phyloP scores from a whole-genome alignment of 2,797 vertebrate species.

The Sebastes itinus region DNA sequence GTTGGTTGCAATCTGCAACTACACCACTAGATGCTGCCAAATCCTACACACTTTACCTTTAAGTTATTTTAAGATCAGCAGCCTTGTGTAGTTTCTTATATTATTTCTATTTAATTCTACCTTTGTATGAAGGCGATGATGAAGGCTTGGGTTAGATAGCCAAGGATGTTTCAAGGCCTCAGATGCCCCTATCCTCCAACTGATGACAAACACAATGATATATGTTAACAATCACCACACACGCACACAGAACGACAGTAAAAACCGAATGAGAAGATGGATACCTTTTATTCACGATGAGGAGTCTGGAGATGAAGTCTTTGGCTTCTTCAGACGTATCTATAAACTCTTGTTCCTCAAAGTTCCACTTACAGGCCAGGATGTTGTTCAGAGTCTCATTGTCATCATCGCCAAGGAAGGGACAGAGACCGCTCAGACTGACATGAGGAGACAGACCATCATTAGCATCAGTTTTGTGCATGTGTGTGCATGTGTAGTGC shows the following conservation, averaged over 20 bases:
- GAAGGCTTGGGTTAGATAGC: slow-evolving; percentile 90
- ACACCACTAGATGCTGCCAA: too few species aligned
- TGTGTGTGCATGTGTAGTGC: background rate
- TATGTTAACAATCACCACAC: background rate
- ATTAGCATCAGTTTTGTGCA: background rate
- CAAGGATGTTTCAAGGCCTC: slow-evolving; percentile 94
- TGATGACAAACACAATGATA: slow-evolving; percentile 61
- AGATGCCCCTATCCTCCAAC: slow-evolving; percentile 95
- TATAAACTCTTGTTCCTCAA: slow-evolving; percentile 92
- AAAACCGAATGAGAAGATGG: background rate
- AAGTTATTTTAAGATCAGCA: background rate
- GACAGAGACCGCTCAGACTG: slow-evolving; percentile 94
- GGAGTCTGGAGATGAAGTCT: slow-evolving; percentile 94
- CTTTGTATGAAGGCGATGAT: slow-evolving; percentile 86
- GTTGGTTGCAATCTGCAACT: too few species aligned
- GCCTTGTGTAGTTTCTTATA: rapidly evolving
- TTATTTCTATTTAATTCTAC: slow-evolving; percentile 64
- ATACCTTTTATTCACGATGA: slow-evolving; percentile 93
- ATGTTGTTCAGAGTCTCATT: slow-evolving; percentile 95
- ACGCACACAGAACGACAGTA: background rate
- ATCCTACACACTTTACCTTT: too few species aligned
- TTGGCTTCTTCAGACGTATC: slow-evolving; percentile 90
- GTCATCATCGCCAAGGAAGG: slow-evolving; percentile 94
- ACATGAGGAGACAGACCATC: background rate
- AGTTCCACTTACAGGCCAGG: slow-evolving; percentile 91